Percentiles rank a stretch among this genome's conserved stretches.
phyloP scores from a whole-genome alignment of 2,888 invertebrate genomes.

The Thysanoteuthis rhombus region DNA sequence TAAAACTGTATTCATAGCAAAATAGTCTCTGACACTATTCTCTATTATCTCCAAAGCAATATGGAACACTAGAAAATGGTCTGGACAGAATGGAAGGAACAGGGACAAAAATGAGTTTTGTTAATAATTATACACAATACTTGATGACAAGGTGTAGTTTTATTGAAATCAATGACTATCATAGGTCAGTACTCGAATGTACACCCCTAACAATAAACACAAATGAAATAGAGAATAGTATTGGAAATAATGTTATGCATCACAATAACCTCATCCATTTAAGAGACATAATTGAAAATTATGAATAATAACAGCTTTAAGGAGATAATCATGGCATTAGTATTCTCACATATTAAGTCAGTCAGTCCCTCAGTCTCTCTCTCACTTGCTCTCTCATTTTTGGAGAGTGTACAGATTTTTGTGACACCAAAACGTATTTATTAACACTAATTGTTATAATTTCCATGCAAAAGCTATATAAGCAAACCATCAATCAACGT shows the following conservation, averaged over 20 bases:
- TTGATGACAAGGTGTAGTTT: neutral
- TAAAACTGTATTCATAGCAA: neutral
- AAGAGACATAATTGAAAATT: neutral
- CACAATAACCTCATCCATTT: neutral
- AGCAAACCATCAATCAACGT: neutral
- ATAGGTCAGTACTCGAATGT: neutral
- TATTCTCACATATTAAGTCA: too few relatives aligned
- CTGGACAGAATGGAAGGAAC: neutral
- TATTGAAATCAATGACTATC: neutral
- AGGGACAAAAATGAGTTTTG: neutral
- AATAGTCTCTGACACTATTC: neutral
- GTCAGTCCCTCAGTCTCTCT: too few relatives aligned
- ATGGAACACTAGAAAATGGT: neutral
- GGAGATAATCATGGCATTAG: neutral
- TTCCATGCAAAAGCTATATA: neutral
- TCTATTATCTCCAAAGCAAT: neutral
- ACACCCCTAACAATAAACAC: neutral
- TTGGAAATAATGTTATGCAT: neutral
- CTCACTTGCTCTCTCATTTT: neutral
- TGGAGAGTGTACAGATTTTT: neutral
- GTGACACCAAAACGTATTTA: neutral
- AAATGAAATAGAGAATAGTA: neutral
- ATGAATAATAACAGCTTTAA: neutral
- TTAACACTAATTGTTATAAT: neutral
- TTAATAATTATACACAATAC: neutral